Evolutionary conservation across 2,113 vertebrate species (phyloP).

Genomic region (Clarias macrocephalus): DNA sequence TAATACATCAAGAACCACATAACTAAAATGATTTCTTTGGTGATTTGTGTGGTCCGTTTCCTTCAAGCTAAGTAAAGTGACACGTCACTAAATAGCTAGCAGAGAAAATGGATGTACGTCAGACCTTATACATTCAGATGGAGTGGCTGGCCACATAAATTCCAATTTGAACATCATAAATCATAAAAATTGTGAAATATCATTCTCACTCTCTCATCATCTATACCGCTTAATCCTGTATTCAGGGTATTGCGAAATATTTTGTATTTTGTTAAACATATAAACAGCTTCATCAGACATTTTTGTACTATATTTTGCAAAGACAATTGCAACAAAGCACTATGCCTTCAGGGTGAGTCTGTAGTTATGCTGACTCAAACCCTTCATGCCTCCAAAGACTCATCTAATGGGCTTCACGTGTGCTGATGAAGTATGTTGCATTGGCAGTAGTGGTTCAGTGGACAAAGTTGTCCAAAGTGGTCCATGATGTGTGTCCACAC

Average conservation of each 20-base stretch:
- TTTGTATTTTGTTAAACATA: neutral
- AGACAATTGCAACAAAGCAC: neutral
- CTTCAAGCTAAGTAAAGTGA: slow-evolving; percentile 10
- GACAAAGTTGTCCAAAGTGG: neutral
- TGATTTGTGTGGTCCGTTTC: neutral
- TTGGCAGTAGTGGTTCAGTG: neutral
- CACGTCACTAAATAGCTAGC: neutral
- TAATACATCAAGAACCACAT: neutral
- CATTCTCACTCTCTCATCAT: no score
- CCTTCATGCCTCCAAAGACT: neutral
- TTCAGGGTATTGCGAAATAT: no score
- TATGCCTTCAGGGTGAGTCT: neutral
- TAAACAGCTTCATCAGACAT: neutral
- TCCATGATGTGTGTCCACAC: neutral
- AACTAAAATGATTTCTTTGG: slow-evolving; percentile 13
- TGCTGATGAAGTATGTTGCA: neutral
- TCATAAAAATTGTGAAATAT: neutral
- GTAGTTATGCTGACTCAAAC: slow-evolving; percentile 1
- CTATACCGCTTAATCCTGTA: no score
- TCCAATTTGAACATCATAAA: neutral
- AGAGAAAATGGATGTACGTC: neutral
- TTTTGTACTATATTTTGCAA: neutral
- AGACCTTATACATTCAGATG: neutral
- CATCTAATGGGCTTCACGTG: neutral
- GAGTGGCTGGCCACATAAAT: neutral